phyloP scores from a whole-genome alignment of 2,888 invertebrate genomes.

The Pedicia rivosa region DNA sequence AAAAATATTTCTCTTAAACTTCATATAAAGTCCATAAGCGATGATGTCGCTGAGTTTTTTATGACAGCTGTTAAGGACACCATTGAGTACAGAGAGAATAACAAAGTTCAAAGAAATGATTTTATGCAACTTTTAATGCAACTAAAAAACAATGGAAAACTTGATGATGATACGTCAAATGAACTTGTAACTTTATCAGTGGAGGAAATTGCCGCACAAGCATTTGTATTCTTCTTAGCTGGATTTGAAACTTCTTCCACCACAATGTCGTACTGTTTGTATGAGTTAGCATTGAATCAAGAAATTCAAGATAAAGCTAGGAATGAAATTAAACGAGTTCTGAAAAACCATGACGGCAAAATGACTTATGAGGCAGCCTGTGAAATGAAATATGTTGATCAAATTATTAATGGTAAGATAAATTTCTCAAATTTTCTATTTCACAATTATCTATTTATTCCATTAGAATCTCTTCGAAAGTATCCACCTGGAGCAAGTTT shows the following conservation, averaged over 20 bases:
- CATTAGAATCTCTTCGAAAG: conserved; percentile 6
- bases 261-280: conserved; percentile 36
- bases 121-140: conserved; percentile 34
- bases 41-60: conserved; percentile 20
- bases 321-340: conserved; percentile 31
- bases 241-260: conserved; percentile 45
- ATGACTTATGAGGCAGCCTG: conserved; percentile 37
- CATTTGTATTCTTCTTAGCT: conserved; percentile 41
- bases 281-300: conserved; percentile 36
- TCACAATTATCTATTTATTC: background rate
- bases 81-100: conserved; percentile 24
- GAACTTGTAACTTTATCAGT: conserved; percentile 8
- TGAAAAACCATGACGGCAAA: conserved; percentile 30
- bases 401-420: conserved; percentile 34
- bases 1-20: background rate
- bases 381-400: conserved; percentile 39
- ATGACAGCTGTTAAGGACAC: conserved; percentile 21
- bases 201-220: conserved; percentile 32
- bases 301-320: conserved; percentile 34
- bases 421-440: too few species aligned
- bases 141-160: conserved; percentile 20
- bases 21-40: conserved; percentile 8
- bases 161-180: too few species aligned
- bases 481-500: conserved; percentile 4
- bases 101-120: conserved; percentile 28